A percentile compares a stretch with the other conserved stretches of the same genome.
Evolutionary conservation across 1,140 invertebrate genomes (phyloP).

Genomic region (Leptinotarsa texana): DNA sequence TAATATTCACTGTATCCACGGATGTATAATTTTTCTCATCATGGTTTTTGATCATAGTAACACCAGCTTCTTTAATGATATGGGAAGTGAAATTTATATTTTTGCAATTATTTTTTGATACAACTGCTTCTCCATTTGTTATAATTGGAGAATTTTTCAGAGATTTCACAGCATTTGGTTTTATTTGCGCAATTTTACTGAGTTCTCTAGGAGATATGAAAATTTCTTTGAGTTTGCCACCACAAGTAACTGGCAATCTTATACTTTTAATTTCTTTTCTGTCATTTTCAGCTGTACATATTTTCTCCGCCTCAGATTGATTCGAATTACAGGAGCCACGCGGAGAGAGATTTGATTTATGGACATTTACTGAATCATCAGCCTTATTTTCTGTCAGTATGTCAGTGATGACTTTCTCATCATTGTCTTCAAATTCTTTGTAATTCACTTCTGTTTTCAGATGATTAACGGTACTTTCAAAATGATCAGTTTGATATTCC

Average conservation of each 20-base stretch:
- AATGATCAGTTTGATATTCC: neutral
- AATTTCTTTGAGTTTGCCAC: constrained; percentile 15
- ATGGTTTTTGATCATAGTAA: neutral
- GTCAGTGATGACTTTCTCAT: neutral
- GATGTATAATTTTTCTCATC: neutral
- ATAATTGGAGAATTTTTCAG: neutral
- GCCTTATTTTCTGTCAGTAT: neutral
- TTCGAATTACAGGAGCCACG: neutral
- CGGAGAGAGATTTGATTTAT: neutral
- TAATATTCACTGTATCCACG: too few relatives aligned
- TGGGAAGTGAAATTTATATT: constrained; percentile 10
- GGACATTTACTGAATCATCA: too few relatives aligned
- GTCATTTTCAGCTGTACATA: neutral
- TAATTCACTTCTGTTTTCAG: neutral
- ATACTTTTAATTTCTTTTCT: neutral
- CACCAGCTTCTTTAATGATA: neutral
- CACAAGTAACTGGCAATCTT: constrained; percentile 4
- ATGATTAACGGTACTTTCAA: neutral
- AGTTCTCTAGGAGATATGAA: constrained; percentile 13
- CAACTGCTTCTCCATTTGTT: neutral
- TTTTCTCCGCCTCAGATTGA: neutral
- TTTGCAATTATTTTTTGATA: neutral
- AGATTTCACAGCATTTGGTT: neutral
- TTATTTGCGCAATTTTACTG: constrained; percentile 4
- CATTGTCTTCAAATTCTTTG: neutral